phyloP scores from a whole-genome alignment of 2,797 vertebrate species.

The Lacerta bilineata region DNA sequence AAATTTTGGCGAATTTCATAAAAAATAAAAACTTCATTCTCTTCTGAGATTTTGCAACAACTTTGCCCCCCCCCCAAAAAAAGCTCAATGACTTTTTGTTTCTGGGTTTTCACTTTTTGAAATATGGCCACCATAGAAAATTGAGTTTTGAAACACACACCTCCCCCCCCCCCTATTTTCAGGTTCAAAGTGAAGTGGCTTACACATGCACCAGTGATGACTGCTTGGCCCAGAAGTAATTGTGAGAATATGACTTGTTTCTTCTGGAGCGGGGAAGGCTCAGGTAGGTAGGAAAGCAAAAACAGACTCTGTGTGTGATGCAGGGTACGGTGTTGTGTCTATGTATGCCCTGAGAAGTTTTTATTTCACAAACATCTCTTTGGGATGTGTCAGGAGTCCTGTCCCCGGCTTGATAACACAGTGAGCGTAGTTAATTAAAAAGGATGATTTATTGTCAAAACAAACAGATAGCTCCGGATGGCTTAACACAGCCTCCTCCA shows the following conservation, averaged over 20 bases:
- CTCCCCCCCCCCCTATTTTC: constrained; percentile 33
- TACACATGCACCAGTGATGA: constrained; percentile 6
- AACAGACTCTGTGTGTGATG: not conserved
- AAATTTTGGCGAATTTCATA: not conserved
- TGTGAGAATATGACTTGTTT: constrained; percentile 34
- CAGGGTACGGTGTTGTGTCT: not conserved
- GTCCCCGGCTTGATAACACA: no score
- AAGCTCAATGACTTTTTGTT: no score
- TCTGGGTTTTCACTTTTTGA: no score
- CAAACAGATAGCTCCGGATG: no score
- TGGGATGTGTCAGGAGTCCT: no score
- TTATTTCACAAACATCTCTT: not conserved
- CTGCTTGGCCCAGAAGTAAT: constrained; percentile 26
- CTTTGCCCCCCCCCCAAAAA: not conserved
- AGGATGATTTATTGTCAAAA: no score
- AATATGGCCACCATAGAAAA: no score
- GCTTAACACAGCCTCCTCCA: no score
- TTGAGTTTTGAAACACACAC: no score
- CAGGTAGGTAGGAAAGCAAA: not conserved
- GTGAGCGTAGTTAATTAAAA: no score
- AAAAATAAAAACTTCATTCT: not conserved
- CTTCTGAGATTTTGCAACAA: no score
- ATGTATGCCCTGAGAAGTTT: not conserved
- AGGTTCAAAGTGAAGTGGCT: constrained; percentile 69
- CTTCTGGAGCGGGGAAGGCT: not conserved